phyloP scores from a whole-genome alignment of 2,888 invertebrate genomes.

The Uropetala carovei region DNA sequence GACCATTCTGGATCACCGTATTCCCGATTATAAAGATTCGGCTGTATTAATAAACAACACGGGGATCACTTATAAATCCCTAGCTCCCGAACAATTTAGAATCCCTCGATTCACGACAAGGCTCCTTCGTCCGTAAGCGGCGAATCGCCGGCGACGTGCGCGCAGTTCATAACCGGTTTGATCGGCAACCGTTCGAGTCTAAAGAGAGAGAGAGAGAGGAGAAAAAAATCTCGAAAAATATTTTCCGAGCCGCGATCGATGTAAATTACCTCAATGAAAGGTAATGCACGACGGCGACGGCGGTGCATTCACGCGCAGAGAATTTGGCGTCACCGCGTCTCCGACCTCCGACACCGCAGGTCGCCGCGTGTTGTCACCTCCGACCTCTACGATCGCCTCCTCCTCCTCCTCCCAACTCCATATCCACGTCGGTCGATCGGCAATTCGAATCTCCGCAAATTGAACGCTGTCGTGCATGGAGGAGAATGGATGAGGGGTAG shows the following conservation, averaged over 20 bases:
- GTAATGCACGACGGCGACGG: not conserved
- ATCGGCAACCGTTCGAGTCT: not conserved
- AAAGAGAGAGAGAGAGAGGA: not conserved
- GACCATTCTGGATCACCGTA: too few relatives aligned
- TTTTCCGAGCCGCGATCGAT: not conserved
- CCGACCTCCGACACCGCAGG: slow-evolving; percentile 3
- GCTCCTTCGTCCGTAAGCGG: not conserved
- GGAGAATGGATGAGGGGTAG: too few relatives aligned
- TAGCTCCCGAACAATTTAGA: too few relatives aligned
- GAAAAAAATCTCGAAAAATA: not conserved
- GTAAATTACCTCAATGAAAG: slow-evolving; percentile 31
- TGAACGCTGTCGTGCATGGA: not conserved
- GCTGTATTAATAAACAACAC: too few relatives aligned
- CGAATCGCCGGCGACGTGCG: not conserved
- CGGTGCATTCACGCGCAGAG: not conserved
- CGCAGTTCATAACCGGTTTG: not conserved
- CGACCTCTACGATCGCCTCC: not conserved
- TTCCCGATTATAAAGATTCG: too few relatives aligned
- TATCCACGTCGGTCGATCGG: too few relatives aligned
- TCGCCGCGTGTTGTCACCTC: not conserved
- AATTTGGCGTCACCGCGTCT: slow-evolving; percentile 10
- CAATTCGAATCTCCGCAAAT: not conserved
- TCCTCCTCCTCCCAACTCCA: not conserved
- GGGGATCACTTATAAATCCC: too few relatives aligned
- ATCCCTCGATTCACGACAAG: not conserved